Evolutionary conservation across 2,797 vertebrate species (phyloP).

Genomic region (Calcarius lapponicus): DNA sequence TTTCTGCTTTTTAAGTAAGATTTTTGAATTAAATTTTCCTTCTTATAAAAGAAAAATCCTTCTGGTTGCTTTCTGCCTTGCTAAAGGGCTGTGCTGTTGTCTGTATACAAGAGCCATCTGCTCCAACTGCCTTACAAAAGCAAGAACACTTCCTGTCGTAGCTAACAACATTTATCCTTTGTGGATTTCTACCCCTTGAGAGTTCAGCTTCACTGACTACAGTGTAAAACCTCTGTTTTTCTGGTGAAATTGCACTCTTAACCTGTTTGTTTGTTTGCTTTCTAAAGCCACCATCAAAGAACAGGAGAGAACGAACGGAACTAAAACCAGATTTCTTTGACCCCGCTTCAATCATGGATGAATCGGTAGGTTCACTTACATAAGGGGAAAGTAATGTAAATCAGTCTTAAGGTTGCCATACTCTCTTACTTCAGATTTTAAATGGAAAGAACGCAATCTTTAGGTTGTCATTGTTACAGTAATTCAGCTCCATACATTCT

Average conservation of each 20-base stretch:
- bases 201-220: neutral
- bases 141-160: neutral
- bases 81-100: neutral
- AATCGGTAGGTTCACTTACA: constrained; percentile 88
- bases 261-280: constrained; percentile 26
- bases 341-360: constrained; percentile 99
- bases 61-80: neutral
- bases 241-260: neutral
- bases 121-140: neutral
- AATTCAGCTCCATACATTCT: constrained; percentile 1
- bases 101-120: neutral
- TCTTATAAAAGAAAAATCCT: neutral
- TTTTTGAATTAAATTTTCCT: neutral
- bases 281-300: constrained; percentile 95
- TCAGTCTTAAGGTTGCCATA: neutral
- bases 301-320: constrained; percentile 96
- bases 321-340: constrained; percentile 99
- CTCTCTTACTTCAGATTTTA: neutral
- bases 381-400: constrained; percentile 48
- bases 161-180: neutral
- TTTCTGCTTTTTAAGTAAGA: neutral
- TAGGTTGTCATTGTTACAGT: neutral
- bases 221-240: neutral
- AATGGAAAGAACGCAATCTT: neutral
- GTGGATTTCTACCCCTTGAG: neutral